Evolutionary conservation across 30 jellyfish, hydroid and myxozoan genomes (phyloP), one percentile per base, ranked within the genome.

Genomic region (Nemopilema nomurai): DNA sequence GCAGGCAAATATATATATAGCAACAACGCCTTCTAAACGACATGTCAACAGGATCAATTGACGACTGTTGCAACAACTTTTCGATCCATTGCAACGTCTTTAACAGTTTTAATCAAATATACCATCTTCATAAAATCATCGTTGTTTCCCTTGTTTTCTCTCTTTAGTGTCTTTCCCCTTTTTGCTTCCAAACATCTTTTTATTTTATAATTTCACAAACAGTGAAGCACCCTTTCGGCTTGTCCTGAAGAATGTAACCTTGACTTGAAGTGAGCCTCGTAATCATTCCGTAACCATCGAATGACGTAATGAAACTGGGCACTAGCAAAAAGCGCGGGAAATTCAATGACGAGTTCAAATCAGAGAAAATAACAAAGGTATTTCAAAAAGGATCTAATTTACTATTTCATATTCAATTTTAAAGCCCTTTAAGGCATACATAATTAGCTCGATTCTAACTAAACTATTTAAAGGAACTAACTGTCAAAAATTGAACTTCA

Each of bases 71-170:
- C n/a, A n/a, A n/a, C n/a, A n/a, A n/a, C n/a, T n/a, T n/a, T n/a
- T n/a, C n/a, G n/a, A n/a, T n/a, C n/a, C n/a, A n/a, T n/a, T n/a
- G n/a, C n/a, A n/a, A n/a, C n/a, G n/a, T n/a, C n/a, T n/a, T n/a
- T n/a, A n/a, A n/a, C 13, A 41, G 8, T 63, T n/a, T 19, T 23
- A 30, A 7, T 18, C 24, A 1, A 8, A 33, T 78, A 8, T 65
- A 85, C 88, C 94, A 85, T 75, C 6, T 83, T 76, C 94, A 85
- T 85, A 21, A 76, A 79, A 65, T 75, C 85, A 20, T 75, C 88
- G 64, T 85, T 71, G 24, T 33, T 26, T 21, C 75, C 57, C 72
- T 29, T 76, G 29, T 66, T 64, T 25, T 77, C 84, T 67, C 71
- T 74, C 82, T 52, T 62, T 66, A 1, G 88, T 18, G 28, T 75